A percentile compares a stretch with the other conserved stretches of the same genome.
phyloP scores from a whole-genome alignment of 2,797 vertebrate genomes.

The Cephalopachus bancanus region DNA sequence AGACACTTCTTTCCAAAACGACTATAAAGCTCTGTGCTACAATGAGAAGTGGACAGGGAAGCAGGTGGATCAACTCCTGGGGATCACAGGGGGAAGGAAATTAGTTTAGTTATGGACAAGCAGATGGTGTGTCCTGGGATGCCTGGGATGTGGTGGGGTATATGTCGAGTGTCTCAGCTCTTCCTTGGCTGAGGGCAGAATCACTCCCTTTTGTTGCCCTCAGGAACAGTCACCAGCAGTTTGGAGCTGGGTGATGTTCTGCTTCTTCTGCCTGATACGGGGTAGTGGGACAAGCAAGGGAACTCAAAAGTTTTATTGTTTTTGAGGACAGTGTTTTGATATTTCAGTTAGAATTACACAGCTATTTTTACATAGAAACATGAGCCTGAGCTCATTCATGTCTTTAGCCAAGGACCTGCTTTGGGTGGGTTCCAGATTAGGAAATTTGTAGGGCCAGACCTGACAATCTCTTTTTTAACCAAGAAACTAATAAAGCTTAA shows the following conservation, averaged over 20 bases:
- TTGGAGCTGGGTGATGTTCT: neutral
- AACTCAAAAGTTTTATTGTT: neutral
- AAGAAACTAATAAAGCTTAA: neutral
- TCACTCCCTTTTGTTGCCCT: neutral
- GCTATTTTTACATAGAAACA: neutral
- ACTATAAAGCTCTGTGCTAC: neutral
- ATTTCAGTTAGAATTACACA: neutral
- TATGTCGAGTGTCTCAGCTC: neutral
- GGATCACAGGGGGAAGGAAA: neutral
- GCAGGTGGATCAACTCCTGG: too few species aligned
- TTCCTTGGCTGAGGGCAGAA: neutral
- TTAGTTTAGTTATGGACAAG: neutral
- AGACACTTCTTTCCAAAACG: neutral
- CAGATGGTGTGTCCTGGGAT: neutral
- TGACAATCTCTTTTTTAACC: neutral
- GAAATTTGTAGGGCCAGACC: neutral
- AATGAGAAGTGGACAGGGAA: neutral
- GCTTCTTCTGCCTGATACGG: neutral
- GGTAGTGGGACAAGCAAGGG: neutral
- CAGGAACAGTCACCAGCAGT: neutral
- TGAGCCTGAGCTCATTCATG: neutral
- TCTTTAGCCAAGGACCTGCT: neutral
- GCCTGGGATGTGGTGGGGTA: neutral
- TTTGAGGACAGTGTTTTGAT: neutral
- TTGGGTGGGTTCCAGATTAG: neutral